phyloP scores from a whole-genome alignment of 2,888 invertebrate species.

The Hipparchia sbordonii region DNA sequence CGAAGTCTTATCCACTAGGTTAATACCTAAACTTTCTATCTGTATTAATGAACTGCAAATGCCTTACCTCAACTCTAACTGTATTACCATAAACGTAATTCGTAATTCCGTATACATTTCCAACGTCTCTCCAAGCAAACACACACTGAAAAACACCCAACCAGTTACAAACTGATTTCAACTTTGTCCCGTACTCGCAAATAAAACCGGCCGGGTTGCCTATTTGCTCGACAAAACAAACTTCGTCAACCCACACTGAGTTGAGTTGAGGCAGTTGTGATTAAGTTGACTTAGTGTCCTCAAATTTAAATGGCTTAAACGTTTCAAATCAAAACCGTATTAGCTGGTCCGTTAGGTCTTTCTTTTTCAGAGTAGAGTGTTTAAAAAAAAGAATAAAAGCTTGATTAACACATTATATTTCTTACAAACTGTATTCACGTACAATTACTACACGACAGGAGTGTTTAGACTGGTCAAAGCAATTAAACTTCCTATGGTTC shows the following conservation, averaged over 20 bases:
- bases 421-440: too few species aligned
- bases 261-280: not conserved
- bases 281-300: constrained; percentile 16
- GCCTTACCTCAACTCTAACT: too few species aligned
- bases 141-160: not conserved
- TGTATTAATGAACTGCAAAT: too few species aligned
- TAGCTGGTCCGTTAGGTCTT: not conserved
- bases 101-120: not conserved
- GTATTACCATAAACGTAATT: too few species aligned
- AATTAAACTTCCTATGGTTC: too few species aligned
- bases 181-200: not conserved
- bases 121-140: not conserved
- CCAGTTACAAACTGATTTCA: constrained; percentile 5
- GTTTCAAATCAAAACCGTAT: not conserved
- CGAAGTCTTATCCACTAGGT: too few species aligned
- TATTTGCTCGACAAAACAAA: constrained; percentile 8
- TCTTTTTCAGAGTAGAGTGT: too few species aligned
- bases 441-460: too few species aligned
- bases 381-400: too few species aligned
- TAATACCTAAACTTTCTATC: too few species aligned
- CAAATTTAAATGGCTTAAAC: not conserved
- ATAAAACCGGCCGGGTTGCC: not conserved
- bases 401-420: too few species aligned
- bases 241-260: constrained; percentile 8
- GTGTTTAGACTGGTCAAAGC: too few species aligned